Percentiles rank a stretch among this genome's conserved stretches.
These are phyloP conservation scores for Adelges cooleyi DNA, from an alignment of 1,140 invertebrate species.

Conservation along the genomic window DNA sequence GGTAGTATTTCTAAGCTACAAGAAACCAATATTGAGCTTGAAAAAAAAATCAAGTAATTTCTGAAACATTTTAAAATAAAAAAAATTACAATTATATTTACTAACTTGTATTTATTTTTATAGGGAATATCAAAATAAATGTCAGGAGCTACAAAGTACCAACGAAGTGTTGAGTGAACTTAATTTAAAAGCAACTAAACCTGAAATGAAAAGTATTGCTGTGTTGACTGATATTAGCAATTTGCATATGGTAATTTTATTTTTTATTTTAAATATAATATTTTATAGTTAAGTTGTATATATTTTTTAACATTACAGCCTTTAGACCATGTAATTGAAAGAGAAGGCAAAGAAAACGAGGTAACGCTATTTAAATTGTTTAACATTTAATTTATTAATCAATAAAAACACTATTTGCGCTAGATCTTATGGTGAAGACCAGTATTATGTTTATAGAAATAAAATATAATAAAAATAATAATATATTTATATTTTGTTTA, in stretches of 20 bases:
- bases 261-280: neutral
- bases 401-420: too few relatives aligned
- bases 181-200: neutral
- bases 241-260: neutral
- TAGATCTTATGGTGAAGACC: too few relatives aligned
- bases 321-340: neutral
- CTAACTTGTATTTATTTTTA: neutral
- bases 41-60: constrained; percentile 5
- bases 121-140: neutral
- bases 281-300: neutral
- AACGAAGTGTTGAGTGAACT: neutral
- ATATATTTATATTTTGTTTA: neutral
- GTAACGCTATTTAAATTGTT: neutral
- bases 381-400: too few relatives aligned
- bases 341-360: constrained; percentile 4
- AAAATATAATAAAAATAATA: neutral
- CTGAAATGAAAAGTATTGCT: neutral
- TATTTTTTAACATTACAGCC: neutral
- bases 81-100: too few relatives aligned
- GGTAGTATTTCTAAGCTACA: neutral
- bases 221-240: constrained; percentile 3
- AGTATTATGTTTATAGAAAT: neutral
- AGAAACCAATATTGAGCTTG: neutral
- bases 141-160: neutral
- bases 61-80: too few relatives aligned